Conservation (phyloP, 2,797 vertebrate species). For the Brotula barbata region DNA sequence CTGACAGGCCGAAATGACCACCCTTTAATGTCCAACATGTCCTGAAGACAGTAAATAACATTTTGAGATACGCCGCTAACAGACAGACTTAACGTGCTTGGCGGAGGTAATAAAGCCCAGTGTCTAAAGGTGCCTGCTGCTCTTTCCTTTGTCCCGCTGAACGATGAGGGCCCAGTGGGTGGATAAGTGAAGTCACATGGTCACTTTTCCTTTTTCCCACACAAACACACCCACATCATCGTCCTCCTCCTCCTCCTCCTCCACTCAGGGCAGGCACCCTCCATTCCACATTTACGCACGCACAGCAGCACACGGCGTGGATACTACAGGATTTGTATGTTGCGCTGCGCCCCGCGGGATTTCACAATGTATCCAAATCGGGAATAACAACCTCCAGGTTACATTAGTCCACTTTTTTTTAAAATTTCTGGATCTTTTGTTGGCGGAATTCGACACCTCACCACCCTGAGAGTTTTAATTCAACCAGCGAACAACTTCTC, state of each 20-base stretch:
- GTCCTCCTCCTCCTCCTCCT: conserved; percentile 64
- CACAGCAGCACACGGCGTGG: conserved; percentile 47
- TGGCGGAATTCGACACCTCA: conserved; percentile 27
- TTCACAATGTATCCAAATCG: conserved; percentile 50
- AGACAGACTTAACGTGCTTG: too few species aligned
- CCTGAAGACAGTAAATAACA: too few species aligned
- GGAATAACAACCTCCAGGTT: conserved; percentile 28
- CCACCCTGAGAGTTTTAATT: conserved; percentile 17
- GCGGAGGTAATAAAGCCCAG: too few species aligned
- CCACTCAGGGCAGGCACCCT: conserved; percentile 48
- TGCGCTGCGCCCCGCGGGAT: conserved; percentile 37
- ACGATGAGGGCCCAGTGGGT: conserved; percentile 63
- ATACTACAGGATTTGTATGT: conserved; percentile 43
- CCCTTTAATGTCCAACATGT: too few species aligned
- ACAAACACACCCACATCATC: conserved; percentile 77
- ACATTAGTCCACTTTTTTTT: neutral
- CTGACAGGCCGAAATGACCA: too few species aligned
- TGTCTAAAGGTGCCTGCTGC: too few species aligned
- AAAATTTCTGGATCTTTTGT: conserved; percentile 22
- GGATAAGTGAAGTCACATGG: conserved; percentile 78
- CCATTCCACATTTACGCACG: conserved; percentile 36
- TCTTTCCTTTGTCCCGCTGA: conserved; percentile 72
- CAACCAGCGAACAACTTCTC: conserved; percentile 29
- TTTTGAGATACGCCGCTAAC: too few species aligned
- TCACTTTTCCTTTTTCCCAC: conserved; percentile 77